These are phyloP conservation scores for Saccopteryx bilineata DNA, from an alignment of 2,113 vertebrate species.

Conservation along the genomic window DNA sequence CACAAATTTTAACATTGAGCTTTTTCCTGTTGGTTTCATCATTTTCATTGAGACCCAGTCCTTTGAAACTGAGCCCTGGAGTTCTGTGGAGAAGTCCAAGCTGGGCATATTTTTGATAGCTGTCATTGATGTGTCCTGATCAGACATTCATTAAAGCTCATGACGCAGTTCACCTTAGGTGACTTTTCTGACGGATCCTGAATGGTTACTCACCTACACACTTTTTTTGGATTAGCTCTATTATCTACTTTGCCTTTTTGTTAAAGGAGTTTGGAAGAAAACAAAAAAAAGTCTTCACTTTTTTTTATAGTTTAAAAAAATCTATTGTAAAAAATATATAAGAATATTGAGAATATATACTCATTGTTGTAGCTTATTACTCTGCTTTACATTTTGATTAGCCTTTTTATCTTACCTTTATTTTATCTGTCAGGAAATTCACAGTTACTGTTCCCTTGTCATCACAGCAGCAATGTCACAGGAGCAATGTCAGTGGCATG, in stretches of 20 bases:
- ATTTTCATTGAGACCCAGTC: slow-evolving; percentile 13
- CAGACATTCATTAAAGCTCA: not conserved
- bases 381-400: slow-evolving; percentile 14
- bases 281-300: not conserved
- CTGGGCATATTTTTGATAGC: not conserved
- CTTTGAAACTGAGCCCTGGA: slow-evolving; percentile 52
- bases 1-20: not conserved
- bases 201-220: not conserved
- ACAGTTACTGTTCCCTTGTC: not conserved
- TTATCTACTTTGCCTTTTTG: not conserved
- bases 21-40: slow-evolving; percentile 9
- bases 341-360: not conserved
- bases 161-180: not conserved
- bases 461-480: not conserved
- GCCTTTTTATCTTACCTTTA: not conserved
- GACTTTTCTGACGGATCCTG: slow-evolving; percentile 8
- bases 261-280: not conserved
- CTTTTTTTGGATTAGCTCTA: not conserved
- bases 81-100: slow-evolving; percentile 37
- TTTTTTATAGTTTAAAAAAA: not conserved
- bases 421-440: not conserved
- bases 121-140: not conserved
- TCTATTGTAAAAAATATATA: not conserved
- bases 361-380: not conserved
- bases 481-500: not conserved